A percentile compares a stretch with the other conserved stretches of the same genome.
Conservation (phyloP, 2,113 vertebrate species). For the Baryphthengus martii region DNA sequence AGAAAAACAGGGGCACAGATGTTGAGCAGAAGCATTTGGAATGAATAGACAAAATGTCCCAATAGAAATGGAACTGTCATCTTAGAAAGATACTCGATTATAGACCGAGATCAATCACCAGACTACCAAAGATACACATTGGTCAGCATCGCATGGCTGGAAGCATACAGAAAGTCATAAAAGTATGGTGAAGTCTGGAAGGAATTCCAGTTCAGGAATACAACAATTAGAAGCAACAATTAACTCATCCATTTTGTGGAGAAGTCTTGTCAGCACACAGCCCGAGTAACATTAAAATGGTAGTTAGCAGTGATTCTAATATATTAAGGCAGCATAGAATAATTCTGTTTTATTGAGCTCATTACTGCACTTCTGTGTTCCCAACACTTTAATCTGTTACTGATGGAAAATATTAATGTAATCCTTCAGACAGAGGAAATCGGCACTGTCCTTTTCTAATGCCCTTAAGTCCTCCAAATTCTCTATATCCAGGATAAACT, state of each 20-base stretch:
- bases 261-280: background rate
- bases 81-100: background rate
- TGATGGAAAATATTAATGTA: conserved; percentile 12
- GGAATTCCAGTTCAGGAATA: background rate
- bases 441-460: background rate
- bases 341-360: conserved; percentile 40
- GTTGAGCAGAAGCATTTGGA: background rate
- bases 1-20: background rate
- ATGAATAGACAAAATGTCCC: background rate
- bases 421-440: conserved; percentile 9
- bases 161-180: background rate
- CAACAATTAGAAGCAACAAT: conserved; percentile 18
- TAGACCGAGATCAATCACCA: background rate
- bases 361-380: conserved; percentile 18
- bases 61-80: background rate
- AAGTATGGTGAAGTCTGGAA: background rate
- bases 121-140: background rate
- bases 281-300: background rate
- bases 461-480: background rate
- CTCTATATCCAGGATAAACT: background rate
- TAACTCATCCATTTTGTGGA: conserved; percentile 3
- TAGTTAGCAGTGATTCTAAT: conserved; percentile 4
- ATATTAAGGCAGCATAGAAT: background rate
- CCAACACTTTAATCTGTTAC: background rate
- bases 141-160: background rate